Percentiles rank a stretch among this genome's conserved stretches.
Evolutionary conservation across 2,113 vertebrate genomes (phyloP).

Genomic region (Rhea americana): DNA sequence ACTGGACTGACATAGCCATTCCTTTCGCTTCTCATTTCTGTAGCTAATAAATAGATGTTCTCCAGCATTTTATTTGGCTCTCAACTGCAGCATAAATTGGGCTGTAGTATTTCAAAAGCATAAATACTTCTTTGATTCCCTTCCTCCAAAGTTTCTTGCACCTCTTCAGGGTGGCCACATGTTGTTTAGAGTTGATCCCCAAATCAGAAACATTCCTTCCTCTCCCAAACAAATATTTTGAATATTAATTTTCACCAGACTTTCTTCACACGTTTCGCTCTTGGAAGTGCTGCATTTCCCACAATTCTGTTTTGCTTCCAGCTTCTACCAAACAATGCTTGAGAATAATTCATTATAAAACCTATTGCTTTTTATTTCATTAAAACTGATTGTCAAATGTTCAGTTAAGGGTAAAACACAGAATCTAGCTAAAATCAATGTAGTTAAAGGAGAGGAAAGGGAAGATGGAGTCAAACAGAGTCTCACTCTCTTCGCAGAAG

Average conservation of each 20-base stretch:
- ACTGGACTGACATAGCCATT: not conserved
- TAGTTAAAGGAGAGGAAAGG: not conserved
- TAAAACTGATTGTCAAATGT: not conserved
- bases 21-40: not conserved
- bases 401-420: not conserved
- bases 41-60: not conserved
- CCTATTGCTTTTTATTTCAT: not conserved
- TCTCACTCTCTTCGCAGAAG: not conserved
- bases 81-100: not conserved
- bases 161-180: not conserved
- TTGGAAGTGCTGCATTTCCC: not conserved
- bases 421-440: not conserved
- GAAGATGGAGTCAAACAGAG: not conserved
- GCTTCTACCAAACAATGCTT: not conserved
- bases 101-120: not conserved
- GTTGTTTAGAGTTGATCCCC: not conserved
- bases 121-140: not conserved
- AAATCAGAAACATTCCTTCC: not conserved
- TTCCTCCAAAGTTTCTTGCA: not conserved
- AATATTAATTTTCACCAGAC: not conserved
- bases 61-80: not conserved
- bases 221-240: not conserved
- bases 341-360: not conserved
- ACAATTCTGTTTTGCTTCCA: slow-evolving; percentile 21
- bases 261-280: slow-evolving; percentile 9